A percentile compares a stretch with the other conserved stretches of the same genome.
Conservation (phyloP, 1,140 invertebrate genomes). For the Teleopsis dalmanni region DNA sequence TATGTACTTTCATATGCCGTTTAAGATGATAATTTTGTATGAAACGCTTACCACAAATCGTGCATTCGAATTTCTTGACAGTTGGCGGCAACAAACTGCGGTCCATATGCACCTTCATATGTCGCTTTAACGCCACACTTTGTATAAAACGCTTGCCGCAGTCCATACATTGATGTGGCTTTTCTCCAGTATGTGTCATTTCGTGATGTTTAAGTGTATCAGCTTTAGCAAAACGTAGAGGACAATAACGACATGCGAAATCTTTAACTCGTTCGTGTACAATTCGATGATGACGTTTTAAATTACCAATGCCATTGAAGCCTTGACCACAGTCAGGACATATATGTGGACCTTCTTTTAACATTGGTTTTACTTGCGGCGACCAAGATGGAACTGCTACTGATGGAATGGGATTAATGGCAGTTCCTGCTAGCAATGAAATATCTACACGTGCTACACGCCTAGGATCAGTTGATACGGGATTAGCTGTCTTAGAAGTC, state of each 20-base stretch:
- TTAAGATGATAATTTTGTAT: too few relatives aligned
- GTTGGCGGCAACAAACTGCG: slow-evolving; percentile 32
- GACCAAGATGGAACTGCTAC: slow-evolving; percentile 38
- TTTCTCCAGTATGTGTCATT: slow-evolving; percentile 46
- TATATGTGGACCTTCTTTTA: slow-evolving; percentile 38
- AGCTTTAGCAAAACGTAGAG: slow-evolving; percentile 35
- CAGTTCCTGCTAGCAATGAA: slow-evolving; percentile 30
- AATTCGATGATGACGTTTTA: slow-evolving; percentile 39
- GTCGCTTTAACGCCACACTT: slow-evolving; percentile 35
- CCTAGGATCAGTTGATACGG: slow-evolving; percentile 36
- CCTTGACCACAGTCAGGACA: slow-evolving; percentile 39
- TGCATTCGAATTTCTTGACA: slow-evolving; percentile 34
- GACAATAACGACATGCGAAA: slow-evolving; percentile 37
- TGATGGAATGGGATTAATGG: slow-evolving; percentile 36
- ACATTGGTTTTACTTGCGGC: slow-evolving; percentile 37
- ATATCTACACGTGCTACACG: slow-evolving; percentile 36
- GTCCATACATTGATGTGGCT: slow-evolving; percentile 34
- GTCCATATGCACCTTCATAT: slow-evolving; percentile 34
- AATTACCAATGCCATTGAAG: slow-evolving; percentile 38
- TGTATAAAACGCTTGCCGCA: slow-evolving; percentile 39
- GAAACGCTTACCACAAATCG: too few relatives aligned
- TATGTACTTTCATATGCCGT: too few relatives aligned
- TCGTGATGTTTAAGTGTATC: slow-evolving; percentile 39
- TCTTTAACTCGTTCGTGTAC: slow-evolving; percentile 41
- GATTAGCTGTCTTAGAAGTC: slow-evolving; percentile 34